Evolutionary conservation across 2,113 vertebrate species (phyloP).

Genomic region (Raphicerus campestris): DNA sequence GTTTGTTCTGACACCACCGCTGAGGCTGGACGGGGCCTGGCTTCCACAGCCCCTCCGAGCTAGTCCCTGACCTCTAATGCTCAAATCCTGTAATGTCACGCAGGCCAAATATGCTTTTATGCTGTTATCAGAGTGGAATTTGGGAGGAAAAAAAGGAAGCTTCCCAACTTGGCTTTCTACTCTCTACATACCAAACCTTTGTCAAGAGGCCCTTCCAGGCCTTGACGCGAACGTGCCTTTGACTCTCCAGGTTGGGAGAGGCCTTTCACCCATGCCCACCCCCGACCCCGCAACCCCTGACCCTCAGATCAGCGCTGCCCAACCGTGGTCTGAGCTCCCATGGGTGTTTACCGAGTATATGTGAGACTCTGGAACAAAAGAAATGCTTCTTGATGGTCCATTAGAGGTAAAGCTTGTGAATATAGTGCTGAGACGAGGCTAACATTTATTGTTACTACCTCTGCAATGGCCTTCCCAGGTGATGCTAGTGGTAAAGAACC

Average conservation of each 20-base stretch:
- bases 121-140: constrained; percentile 61
- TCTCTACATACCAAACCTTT: constrained; percentile 52
- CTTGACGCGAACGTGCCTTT: neutral
- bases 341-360: neutral
- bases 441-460: neutral
- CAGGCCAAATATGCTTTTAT: constrained; percentile 36
- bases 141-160: constrained; percentile 18
- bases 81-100: constrained; percentile 36
- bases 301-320: neutral
- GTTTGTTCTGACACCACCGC: neutral
- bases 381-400: neutral
- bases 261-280: neutral
- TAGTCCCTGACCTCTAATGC: constrained; percentile 34
- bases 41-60: neutral
- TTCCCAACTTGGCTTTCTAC: constrained; percentile 47
- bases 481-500: neutral
- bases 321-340: neutral
- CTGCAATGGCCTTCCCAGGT: neutral
- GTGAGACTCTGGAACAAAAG: neutral
- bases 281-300: neutral
- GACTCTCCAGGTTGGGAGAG: constrained; percentile 2
- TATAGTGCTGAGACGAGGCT: fast-evolving
- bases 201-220: constrained; percentile 34
- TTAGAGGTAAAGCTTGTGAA: neutral
- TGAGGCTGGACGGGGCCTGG: neutral